Conservation (phyloP, 2,888 invertebrate genomes). For the Drosophila mayaguana region DNA sequence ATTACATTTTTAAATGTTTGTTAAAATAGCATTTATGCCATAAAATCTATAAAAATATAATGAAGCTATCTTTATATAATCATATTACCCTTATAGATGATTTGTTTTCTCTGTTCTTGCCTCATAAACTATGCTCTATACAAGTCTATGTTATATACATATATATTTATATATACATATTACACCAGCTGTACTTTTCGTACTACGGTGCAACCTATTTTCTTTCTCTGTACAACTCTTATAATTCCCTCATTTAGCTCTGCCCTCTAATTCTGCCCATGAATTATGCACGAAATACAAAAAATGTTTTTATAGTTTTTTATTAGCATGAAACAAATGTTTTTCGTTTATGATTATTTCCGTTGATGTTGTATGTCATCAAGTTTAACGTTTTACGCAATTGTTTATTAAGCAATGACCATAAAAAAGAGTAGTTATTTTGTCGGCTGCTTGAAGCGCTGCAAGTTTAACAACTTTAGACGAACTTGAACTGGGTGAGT, state of each 20-base stretch:
- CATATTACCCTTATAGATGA: too few relatives aligned
- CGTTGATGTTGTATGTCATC: slow-evolving; percentile 38
- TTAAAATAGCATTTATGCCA: too few relatives aligned
- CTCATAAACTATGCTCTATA: too few relatives aligned
- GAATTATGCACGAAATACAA: slow-evolving; percentile 1
- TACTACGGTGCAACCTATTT: not conserved
- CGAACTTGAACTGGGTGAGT: slow-evolving; percentile 48
- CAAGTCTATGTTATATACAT: too few relatives aligned
- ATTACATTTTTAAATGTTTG: too few relatives aligned
- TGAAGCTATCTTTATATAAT: too few relatives aligned
- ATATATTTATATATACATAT: too few relatives aligned
- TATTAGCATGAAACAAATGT: slow-evolving; percentile 24
- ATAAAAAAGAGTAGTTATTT: slow-evolving; percentile 32
- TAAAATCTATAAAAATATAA: too few relatives aligned
- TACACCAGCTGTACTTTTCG: too few relatives aligned
- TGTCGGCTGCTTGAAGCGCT: slow-evolving; percentile 35
- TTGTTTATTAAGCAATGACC: slow-evolving; percentile 56
- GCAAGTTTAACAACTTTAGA: slow-evolving; percentile 35
- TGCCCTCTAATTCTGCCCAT: not conserved
- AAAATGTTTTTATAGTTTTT: not conserved
- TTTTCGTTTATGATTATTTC: slow-evolving; percentile 34
- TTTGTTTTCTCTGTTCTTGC: too few relatives aligned
- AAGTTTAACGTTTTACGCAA: slow-evolving; percentile 50
- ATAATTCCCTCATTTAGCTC: not conserved
- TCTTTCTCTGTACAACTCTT: not conserved